Base-by-base conservation (phyloP, 2,113 vertebrate genomes). In the Sorex araneus region DNA sequence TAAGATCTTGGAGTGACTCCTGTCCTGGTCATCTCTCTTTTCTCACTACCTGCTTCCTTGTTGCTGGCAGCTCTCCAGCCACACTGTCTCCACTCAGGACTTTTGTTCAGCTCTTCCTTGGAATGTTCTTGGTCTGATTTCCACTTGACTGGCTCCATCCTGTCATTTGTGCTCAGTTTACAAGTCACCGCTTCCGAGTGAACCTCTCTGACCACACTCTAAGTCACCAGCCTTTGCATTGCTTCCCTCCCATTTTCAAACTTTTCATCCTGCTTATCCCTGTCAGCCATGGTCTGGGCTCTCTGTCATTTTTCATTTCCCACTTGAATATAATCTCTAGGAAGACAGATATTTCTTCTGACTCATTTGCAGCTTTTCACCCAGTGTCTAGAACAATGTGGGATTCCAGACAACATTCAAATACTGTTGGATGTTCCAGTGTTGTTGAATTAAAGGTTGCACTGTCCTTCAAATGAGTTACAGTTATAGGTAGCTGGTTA, bases 381-480 rank as follows among this genome's bases (percentile, higher is more conserved):
- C 40, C 40, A 71, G 28, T 13, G 11, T 45, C 57, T 57, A 11
- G 25, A 82, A 82, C 34, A 71, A 8, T 11, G 50, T 82, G 64
- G 79, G 57, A 63, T 15, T 19, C 54, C 63, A 89, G 36, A 45
- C 19, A 32, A 81, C 5, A 32, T 8, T 60, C 69, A 66, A 0
- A 40, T 32, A 27, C 19, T 76, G 43, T 16, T 80, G 78, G 28
- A 73, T 64, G 36, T 78, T 74, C 69, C 84, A 69, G 25, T 80
- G 16, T 63, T 83, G 27, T 64, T 84, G 32, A 84, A 81, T 78
- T 73, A 67, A 87, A 75, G 81, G 27, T 25, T 77, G 36, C 19
- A 63, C 10, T 30, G 10, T 71, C 60, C 8, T 50, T 3, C 13
- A 81, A 75, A 60, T 64, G 21, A 84, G 18, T 67, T 81, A 63